Evolutionary conservation across 2,113 vertebrate species (phyloP).

Genomic region (Nibea coibor): DNA sequence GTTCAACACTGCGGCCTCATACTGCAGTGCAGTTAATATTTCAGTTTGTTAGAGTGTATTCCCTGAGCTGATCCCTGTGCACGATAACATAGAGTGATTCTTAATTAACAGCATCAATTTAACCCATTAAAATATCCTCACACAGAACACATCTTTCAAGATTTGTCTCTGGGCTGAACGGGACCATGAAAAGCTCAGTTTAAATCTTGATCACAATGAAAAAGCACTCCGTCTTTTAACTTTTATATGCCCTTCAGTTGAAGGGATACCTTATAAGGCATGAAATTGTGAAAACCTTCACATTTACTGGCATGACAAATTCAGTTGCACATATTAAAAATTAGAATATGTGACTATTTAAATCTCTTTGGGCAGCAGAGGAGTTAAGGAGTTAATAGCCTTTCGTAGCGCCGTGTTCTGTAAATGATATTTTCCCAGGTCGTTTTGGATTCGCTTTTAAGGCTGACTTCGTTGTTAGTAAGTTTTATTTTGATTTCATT

Average conservation of each 20-base stretch:
- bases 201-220: slow-evolving; percentile 9
- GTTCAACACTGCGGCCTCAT: background rate
- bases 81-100: background rate
- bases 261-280: background rate
- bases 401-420: slow-evolving; percentile 23
- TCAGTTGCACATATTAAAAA: background rate
- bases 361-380: slow-evolving; percentile 9
- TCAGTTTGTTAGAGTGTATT: background rate
- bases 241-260: background rate
- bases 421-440: slow-evolving; percentile 42
- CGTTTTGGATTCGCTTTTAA: slow-evolving; percentile 33
- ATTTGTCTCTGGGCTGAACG: background rate
- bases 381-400: slow-evolving; percentile 33
- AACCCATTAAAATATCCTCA: background rate
- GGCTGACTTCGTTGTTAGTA: slow-evolving; percentile 42
- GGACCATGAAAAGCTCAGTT: background rate
- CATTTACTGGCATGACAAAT: background rate
- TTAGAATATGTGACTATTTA: background rate
- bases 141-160: background rate
- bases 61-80: background rate
- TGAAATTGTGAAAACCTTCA: background rate
- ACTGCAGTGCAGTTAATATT: background rate
- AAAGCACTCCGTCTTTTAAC: background rate
- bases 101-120: background rate
- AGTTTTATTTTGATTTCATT: slow-evolving; percentile 54